A percentile compares a stretch with the other conserved stretches of the same genome.
Conservation (phyloP, 2,888 invertebrate genomes). For the Branchipolynoe longqiensis region DNA sequence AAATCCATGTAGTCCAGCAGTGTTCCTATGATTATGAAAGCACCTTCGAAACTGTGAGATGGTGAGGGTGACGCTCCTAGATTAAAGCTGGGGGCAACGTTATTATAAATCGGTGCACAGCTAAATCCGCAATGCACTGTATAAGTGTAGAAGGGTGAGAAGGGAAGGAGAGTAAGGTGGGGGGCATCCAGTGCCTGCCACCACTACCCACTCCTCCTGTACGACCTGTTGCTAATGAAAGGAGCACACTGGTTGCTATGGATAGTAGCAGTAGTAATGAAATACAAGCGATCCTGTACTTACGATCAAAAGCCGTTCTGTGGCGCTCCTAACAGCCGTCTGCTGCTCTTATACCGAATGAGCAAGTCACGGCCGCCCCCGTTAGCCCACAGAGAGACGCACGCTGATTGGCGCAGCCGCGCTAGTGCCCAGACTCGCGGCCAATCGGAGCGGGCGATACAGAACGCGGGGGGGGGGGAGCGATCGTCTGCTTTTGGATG, state of each 20-base stretch:
- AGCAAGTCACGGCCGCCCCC: not conserved
- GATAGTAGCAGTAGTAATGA: not conserved
- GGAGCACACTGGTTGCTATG: slow-evolving; percentile 48
- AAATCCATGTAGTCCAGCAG: slow-evolving; percentile 22
- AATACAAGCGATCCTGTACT: slow-evolving; percentile 56
- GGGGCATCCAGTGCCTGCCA: not conserved
- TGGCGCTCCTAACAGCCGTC: not conserved
- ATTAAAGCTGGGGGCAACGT: slow-evolving; percentile 23
- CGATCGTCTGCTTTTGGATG: slow-evolving; percentile 52
- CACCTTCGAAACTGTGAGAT: not conserved
- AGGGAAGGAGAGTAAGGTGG: no score
- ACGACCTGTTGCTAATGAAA: slow-evolving; percentile 45
- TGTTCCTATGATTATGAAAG: not conserved
- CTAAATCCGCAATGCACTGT: no score
- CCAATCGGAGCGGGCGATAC: slow-evolving; percentile 28
- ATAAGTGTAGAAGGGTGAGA: no score
- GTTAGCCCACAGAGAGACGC: not conserved
- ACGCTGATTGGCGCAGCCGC: slow-evolving; percentile 36
- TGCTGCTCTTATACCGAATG: slow-evolving; percentile 54
- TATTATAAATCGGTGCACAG: no score
- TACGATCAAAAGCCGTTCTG: slow-evolving; percentile 66
- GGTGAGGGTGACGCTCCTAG: not conserved
- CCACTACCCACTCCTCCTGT: not conserved
- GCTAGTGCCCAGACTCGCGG: not conserved
- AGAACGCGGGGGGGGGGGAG: not conserved